A percentile compares a stretch with the other conserved stretches of the same genome.
Conservation (phyloP, 1,140 invertebrate genomes). For the Apis cerana region DNA sequence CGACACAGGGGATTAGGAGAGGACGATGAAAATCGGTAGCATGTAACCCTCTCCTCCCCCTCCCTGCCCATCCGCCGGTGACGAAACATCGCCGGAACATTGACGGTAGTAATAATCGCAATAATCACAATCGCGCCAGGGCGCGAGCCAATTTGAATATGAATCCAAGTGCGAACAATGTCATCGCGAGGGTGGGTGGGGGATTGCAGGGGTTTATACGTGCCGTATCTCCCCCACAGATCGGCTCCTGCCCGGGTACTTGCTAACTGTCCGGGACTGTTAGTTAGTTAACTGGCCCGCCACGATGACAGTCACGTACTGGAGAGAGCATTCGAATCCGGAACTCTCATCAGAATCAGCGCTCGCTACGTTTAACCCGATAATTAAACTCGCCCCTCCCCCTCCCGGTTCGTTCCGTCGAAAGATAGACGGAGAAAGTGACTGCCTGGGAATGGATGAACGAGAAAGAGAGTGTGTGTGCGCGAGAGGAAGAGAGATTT, state of each 20-base stretch:
- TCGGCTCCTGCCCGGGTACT: slow-evolving; percentile 75
- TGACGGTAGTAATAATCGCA: slow-evolving; percentile 78
- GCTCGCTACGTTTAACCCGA: slow-evolving; percentile 81
- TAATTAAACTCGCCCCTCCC: slow-evolving; percentile 77
- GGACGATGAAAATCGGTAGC: slow-evolving; percentile 48
- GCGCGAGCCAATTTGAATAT: slow-evolving; percentile 80
- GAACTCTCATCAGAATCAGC: slow-evolving; percentile 81
- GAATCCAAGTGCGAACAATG: slow-evolving; percentile 81
- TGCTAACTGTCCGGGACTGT: slow-evolving; percentile 78
- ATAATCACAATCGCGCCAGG: slow-evolving; percentile 78
- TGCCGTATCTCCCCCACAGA: slow-evolving; percentile 81
- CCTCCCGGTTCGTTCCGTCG: slow-evolving; percentile 37
- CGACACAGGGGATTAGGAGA: slow-evolving; percentile 19
- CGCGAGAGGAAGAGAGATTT: not conserved
- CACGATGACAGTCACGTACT: slow-evolving; percentile 80
- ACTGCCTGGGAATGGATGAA: too few relatives aligned
- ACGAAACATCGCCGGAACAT: slow-evolving; percentile 72
- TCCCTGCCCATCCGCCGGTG: slow-evolving; percentile 5
- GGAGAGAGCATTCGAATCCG: slow-evolving; percentile 79
- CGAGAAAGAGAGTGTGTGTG: not conserved
- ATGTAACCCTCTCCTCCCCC: slow-evolving; percentile 18
- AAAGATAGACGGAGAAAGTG: not conserved
- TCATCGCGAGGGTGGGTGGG: slow-evolving; percentile 70
- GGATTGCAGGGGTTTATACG: slow-evolving; percentile 74
- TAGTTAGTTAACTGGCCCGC: slow-evolving; percentile 81